A percentile compares a stretch with the other conserved stretches of the same genome.
These are phyloP conservation scores for Ictalurus punctatus DNA, from an alignment of 2,113 vertebrate genomes.

Conservation along the genomic window DNA sequence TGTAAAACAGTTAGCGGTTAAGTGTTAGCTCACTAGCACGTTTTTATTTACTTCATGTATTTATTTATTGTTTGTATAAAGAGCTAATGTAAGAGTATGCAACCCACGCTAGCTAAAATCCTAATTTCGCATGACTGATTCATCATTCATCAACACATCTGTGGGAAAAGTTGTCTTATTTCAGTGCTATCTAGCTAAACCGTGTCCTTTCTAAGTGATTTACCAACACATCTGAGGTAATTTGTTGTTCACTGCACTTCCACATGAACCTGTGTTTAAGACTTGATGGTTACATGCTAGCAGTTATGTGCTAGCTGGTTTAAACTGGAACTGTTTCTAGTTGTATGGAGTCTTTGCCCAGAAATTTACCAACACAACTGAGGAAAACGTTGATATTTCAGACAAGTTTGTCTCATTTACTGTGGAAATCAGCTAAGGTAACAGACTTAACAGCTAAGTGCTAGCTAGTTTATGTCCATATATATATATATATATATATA, in stretches of 20 bases:
- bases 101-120: neutral
- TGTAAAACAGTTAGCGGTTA: neutral
- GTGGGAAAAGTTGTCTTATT: neutral
- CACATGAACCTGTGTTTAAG: neutral
- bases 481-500: too few species aligned
- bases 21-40: neutral
- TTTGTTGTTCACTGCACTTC: neutral
- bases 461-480: neutral
- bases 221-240: neutral
- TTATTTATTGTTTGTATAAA: neutral
- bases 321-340: neutral
- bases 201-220: neutral
- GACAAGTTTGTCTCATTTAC: neutral
- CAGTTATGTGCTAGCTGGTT: neutral
- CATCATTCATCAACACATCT: neutral
- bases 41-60: neutral
- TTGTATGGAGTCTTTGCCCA: neutral
- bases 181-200: neutral
- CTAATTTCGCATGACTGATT: neutral
- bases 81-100: neutral
- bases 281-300: neutral
- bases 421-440: neutral
- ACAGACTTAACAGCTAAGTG: neutral
- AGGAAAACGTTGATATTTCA: neutral
- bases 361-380: neutral